Conservation (phyloP, 2,113 vertebrate species). For the Muscicapa adusta region DNA sequence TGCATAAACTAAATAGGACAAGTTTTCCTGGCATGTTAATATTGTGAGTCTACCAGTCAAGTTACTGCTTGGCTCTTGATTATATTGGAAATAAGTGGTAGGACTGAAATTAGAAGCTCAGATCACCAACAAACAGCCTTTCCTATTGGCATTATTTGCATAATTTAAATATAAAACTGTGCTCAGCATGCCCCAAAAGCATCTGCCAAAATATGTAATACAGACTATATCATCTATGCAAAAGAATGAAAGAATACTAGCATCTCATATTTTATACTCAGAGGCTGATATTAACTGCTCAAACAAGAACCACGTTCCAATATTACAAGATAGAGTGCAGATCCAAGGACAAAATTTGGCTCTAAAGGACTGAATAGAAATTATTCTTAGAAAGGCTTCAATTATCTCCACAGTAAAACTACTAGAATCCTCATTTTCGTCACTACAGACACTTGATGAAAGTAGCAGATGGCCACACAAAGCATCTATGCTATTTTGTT, state of each 20-base stretch:
- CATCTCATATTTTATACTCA: constrained; percentile 43
- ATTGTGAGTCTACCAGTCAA: neutral
- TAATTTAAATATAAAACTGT: neutral
- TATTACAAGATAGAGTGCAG: constrained; percentile 58
- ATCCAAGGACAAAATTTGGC: constrained; percentile 71
- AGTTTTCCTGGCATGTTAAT: neutral
- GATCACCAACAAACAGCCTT: neutral
- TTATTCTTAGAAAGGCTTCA: constrained; percentile 75
- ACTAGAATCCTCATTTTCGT: constrained; percentile 69
- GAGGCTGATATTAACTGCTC: constrained; percentile 46
- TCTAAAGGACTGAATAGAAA: constrained; percentile 71
- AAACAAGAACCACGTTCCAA: constrained; percentile 38
- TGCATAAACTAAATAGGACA: neutral
- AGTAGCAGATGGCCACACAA: constrained; percentile 74
- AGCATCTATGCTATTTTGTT: constrained; percentile 72
- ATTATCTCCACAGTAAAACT: constrained; percentile 69
- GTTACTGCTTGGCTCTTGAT: neutral
- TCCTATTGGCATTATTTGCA: neutral
- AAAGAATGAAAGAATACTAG: constrained; percentile 2
- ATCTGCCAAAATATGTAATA: neutral
- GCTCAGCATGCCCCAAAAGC: neutral
- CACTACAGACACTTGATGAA: constrained; percentile 67
- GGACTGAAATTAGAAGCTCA: neutral
- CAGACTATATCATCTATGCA: neutral
- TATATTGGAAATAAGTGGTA: neutral